Evolutionary conservation across 2,888 invertebrate genomes (phyloP).

Genomic region (Dasysyrphus albostriatus): DNA sequence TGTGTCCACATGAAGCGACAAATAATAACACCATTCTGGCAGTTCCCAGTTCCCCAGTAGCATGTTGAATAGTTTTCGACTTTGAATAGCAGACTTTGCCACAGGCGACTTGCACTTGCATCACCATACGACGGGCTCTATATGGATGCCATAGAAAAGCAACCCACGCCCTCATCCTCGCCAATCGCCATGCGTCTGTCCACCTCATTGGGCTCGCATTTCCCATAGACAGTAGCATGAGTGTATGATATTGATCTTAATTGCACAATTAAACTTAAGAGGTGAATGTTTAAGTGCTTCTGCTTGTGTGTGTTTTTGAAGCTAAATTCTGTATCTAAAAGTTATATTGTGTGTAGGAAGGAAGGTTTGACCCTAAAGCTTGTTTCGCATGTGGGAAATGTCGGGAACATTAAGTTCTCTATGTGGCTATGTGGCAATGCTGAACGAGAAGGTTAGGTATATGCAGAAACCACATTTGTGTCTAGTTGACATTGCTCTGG

Average conservation of each 20-base stretch:
- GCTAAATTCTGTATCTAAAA: constrained; percentile 8
- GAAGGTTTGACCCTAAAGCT: constrained; percentile 3
- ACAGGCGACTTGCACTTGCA: constrained; percentile 28
- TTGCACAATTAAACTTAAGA: constrained; percentile 74
- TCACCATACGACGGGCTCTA: not conserved
- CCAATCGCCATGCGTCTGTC: constrained; percentile 3
- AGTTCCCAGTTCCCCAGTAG: constrained; percentile 27
- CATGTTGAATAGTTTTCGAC: constrained; percentile 36
- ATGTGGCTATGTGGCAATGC: constrained; percentile 26
- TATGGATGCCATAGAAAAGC: constrained; percentile 29
- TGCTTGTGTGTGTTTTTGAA: constrained; percentile 27
- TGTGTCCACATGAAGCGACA: constrained; percentile 56
- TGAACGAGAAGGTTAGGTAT: constrained; percentile 32
- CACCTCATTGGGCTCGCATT: constrained; percentile 61
- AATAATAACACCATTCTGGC: constrained; percentile 61
- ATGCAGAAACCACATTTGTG: constrained; percentile 46
- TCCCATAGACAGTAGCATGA: constrained; percentile 30
- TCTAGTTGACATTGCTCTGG: constrained; percentile 54
- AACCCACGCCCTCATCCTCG: constrained; percentile 16
- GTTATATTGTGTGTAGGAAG: not conserved
- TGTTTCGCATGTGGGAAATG: constrained; percentile 37
- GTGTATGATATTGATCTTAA: constrained; percentile 71
- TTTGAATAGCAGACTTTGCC: constrained; percentile 51
- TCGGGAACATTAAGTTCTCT: constrained; percentile 56
- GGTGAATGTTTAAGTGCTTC: constrained; percentile 47